Conservation (phyloP, 2,888 invertebrate genomes). For the Leptopilina myrica region DNA sequence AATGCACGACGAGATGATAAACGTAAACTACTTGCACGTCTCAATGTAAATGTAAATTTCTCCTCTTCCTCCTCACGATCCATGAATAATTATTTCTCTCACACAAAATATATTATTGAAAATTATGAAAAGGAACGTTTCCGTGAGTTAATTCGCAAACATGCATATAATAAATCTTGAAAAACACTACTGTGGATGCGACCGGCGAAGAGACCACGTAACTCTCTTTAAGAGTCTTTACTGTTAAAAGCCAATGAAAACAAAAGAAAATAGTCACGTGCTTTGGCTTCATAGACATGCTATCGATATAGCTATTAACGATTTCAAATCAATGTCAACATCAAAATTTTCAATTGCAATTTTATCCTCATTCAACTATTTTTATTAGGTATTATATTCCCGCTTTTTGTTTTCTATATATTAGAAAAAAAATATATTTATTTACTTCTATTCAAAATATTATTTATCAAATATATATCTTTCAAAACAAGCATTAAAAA, state of each 20-base stretch:
- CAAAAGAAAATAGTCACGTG: conserved; percentile 26
- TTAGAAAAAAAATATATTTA: background rate
- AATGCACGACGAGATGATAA: background rate
- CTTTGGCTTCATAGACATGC: conserved; percentile 7
- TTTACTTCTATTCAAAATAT: too few relatives aligned
- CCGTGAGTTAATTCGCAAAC: background rate
- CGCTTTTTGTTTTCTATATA: background rate
- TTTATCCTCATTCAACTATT: background rate
- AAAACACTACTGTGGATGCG: conserved; percentile 3
- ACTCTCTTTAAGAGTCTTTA: conserved; percentile 17
- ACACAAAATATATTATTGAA: background rate
- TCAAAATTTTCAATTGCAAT: background rate
- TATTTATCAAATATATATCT: too few relatives aligned
- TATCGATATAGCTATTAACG: background rate
- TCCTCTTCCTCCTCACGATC: conserved; percentile 12
- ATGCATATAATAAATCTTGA: background rate
- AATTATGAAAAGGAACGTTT: background rate
- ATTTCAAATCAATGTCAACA: conserved; percentile 27
- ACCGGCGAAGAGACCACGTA: background rate
- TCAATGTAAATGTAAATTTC: background rate
- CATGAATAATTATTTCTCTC: background rate
- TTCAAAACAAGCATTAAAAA: too few relatives aligned
- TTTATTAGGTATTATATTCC: background rate
- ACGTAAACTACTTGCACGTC: conserved; percentile 35
- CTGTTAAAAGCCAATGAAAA: conserved; percentile 21